Conservation (phyloP, 2,113 vertebrate species). For the Motacilla alba region DNA sequence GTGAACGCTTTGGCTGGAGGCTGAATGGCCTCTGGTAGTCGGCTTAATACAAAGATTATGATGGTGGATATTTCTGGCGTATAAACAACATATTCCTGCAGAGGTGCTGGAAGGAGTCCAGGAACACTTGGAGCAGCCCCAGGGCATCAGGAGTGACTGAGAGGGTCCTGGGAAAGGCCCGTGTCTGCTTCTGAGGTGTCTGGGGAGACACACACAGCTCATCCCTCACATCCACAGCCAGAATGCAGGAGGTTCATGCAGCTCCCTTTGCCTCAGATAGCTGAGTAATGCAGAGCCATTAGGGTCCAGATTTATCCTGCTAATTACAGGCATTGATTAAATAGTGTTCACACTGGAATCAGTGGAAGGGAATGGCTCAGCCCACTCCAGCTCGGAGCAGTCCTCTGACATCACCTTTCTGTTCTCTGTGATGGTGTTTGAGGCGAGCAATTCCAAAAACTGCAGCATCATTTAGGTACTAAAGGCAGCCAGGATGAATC, state of each 20-base stretch:
- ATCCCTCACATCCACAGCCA: rapidly evolving
- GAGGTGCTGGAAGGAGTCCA: background rate
- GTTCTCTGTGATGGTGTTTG: background rate
- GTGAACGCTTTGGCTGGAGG: background rate
- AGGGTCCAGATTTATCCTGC: background rate
- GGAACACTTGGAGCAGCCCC: background rate
- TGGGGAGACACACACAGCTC: rapidly evolving
- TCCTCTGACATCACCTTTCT: background rate
- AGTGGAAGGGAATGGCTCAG: background rate
- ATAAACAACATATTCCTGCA: background rate
- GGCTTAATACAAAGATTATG: background rate
- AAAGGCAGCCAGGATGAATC: background rate
- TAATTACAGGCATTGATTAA: background rate
- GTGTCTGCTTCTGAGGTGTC: background rate
- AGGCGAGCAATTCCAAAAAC: background rate
- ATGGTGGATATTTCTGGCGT: background rate
- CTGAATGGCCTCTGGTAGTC: background rate
- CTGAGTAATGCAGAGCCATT: background rate
- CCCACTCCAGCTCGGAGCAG: background rate
- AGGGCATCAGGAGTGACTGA: background rate
- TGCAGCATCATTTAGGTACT: background rate
- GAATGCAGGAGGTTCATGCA: background rate
- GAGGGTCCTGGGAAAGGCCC: background rate
- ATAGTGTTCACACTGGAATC: background rate
- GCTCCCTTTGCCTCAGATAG: background rate